Base-by-base conservation (phyloP, 2,113 vertebrate genomes). In the Choloepus hoffmanni region DNA sequence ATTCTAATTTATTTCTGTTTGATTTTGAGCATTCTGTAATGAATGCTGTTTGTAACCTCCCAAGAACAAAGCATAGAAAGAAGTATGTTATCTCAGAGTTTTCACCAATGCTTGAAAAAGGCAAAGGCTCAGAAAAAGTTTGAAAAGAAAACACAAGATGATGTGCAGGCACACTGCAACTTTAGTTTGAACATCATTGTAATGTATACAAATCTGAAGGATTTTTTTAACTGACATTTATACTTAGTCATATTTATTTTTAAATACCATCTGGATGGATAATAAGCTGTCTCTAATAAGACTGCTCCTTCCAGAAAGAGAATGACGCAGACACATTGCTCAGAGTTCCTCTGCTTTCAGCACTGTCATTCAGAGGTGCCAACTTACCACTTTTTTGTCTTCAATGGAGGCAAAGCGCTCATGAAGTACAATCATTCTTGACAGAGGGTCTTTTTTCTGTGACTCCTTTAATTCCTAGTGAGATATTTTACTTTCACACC, bases 1-100 rank as follows among this genome's bases (percentile, higher is more conserved):
- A 77, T 87, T 45, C 19, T 3, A n/a, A 15, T 74, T 97, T 82
- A 84, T 91, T 97, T 93, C 40, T 72, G 1, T 58, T 90, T 88
- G 40, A 10, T 84, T 87, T 58, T 18, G 15, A 48, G 30, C 97
- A 94, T 33, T 79, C 89, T 92, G 65, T 87, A n/a, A 10, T 28
- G 14, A 62, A 8, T 13, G 33, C 5, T 55, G 11, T 67, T 93
- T 77, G 14, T 7, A 8, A 72, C 83, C 48, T 92, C 93, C 48
- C 1, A n/a, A 74, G 36, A 74, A 13, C 8, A 9, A 82, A 24
- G 28, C 30, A 10, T 9, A 19, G 30, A 30, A 67, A 90, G 33
- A 36, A 12, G 26, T 2, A 0, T 62, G 43, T 33, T 23, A 5
- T 74, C 40, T 79, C 85, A 67, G 77, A 67, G 58, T 88, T 92